These are phyloP conservation scores for Neotoxoptera formosana DNA, from an alignment of 1,140 invertebrate species.

Conservation along the genomic window DNA sequence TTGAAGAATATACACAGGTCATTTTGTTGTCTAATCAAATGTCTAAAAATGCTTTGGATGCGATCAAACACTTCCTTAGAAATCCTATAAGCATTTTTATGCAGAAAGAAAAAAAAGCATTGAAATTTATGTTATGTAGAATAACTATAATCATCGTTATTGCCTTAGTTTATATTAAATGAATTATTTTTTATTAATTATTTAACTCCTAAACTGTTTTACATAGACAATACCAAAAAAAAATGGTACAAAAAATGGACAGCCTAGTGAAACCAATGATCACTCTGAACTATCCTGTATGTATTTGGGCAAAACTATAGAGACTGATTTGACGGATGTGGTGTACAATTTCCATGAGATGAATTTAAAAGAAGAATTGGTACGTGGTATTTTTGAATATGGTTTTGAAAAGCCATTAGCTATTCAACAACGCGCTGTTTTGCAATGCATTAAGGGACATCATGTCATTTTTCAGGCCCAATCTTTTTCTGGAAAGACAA, in stretches of 20 bases:
- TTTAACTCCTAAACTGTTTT: conserved; percentile 94
- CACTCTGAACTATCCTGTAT: no score
- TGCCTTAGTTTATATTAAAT: neutral
- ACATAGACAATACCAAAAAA: conserved; percentile 62
- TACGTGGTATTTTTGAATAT: conserved; percentile 99
- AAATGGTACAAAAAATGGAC: no score
- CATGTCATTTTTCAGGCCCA: conserved; percentile 99
- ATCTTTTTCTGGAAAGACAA: conserved; percentile 98
- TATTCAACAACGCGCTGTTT: conserved; percentile 98
- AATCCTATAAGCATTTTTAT: conserved; percentile 95
- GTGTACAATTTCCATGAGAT: conserved; percentile 89
- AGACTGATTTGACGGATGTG: no score
- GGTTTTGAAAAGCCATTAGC: conserved; percentile 99
- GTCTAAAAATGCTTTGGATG: conserved; percentile 94
- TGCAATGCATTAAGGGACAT: conserved; percentile 93
- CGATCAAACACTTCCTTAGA: conserved; percentile 97
- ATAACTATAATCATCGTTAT: neutral
- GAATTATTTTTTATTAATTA: conserved; percentile 48
- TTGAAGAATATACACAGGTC: conserved; percentile 91
- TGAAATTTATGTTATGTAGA: conserved; percentile 75
- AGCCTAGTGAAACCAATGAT: conserved; percentile 68
- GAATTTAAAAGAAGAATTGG: conserved; percentile 91
- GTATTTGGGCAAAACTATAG: no score
- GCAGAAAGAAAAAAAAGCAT: conserved; percentile 98
- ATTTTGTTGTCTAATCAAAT: conserved; percentile 98